phyloP scores from a whole-genome alignment of 2,888 invertebrate genomes.

The Ochropleura leucogaster region DNA sequence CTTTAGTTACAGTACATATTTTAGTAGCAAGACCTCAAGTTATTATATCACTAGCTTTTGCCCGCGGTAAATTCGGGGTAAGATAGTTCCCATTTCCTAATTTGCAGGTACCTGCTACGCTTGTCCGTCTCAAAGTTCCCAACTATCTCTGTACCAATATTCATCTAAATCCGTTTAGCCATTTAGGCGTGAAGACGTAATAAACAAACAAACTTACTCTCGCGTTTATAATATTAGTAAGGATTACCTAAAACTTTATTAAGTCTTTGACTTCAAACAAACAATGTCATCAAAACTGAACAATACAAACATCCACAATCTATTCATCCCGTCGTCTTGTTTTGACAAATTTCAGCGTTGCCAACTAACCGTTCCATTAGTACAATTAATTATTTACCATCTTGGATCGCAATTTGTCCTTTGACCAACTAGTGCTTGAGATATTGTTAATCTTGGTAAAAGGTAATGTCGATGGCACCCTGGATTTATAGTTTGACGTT shows the following conservation, averaged over 20 bases:
- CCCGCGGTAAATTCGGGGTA: too few relatives aligned
- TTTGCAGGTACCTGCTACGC: too few relatives aligned
- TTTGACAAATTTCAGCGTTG: constrained; percentile 84
- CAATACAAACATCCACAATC: constrained; percentile 66
- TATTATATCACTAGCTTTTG: too few relatives aligned
- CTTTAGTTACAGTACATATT: too few relatives aligned
- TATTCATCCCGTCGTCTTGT: constrained; percentile 68
- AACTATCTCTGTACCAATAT: too few relatives aligned
- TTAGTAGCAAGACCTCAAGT: too few relatives aligned
- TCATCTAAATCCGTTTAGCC: too few relatives aligned
- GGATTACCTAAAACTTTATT: constrained; percentile 1
- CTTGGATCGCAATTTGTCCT: constrained; percentile 82
- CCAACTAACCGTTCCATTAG: constrained; percentile 86
- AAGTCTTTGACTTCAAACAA: constrained; percentile 23
- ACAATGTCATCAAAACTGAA: constrained; percentile 60
- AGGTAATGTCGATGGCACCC: constrained; percentile 79
- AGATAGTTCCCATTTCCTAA: too few relatives aligned
- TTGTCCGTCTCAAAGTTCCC: too few relatives aligned
- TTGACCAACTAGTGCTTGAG: constrained; percentile 81
- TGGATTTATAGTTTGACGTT: constrained; percentile 68
- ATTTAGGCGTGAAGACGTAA: too few relatives aligned
- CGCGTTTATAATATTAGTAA: too few relatives aligned
- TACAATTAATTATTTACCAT: constrained; percentile 89
- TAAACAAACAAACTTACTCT: too few relatives aligned
- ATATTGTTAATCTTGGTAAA: constrained; percentile 83